These are phyloP conservation scores for Meiosimyza decipiens DNA, from an alignment of 2,888 invertebrate species.

Conservation along the genomic window DNA sequence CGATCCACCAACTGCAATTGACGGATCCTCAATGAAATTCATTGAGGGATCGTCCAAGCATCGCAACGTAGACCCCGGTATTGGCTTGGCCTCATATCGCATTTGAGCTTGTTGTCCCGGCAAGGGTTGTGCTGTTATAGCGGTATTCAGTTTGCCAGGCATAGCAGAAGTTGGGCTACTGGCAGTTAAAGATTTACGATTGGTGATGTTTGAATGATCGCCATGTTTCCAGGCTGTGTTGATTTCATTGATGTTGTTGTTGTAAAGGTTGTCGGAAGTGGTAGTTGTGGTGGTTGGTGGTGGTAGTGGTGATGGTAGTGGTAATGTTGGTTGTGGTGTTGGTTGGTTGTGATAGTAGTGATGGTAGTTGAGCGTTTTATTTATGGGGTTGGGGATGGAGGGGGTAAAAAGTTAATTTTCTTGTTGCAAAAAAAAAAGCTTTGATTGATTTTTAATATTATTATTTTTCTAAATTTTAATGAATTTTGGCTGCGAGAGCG, in stretches of 20 bases:
- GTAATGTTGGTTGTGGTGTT: conserved; percentile 46
- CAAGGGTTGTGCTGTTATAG: conserved; percentile 49
- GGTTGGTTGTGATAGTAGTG: conserved; percentile 43
- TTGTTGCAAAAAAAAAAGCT: conserved; percentile 47
- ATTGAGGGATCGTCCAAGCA: conserved; percentile 69
- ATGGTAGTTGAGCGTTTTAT: conserved; percentile 54
- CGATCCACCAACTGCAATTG: conserved; percentile 41
- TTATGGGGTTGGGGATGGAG: conserved; percentile 44
- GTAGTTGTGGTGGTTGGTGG: conserved; percentile 41
- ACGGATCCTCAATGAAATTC: not conserved
- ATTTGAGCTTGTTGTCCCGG: conserved; percentile 27
- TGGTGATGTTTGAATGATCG: conserved; percentile 38
- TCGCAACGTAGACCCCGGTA: conserved; percentile 68
- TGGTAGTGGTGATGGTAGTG: conserved; percentile 32
- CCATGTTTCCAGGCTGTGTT: conserved; percentile 57
- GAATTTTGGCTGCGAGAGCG: conserved; percentile 37
- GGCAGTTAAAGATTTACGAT: conserved; percentile 44
- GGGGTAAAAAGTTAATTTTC: conserved; percentile 43
- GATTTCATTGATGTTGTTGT: conserved; percentile 34
- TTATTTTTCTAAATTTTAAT: conserved; percentile 47
- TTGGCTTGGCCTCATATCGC: conserved; percentile 58
- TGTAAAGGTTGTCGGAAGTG: conserved; percentile 42
- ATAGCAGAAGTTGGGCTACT: conserved; percentile 54
- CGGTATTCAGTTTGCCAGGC: conserved; percentile 39
- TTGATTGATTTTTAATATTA: conserved; percentile 46